Percentiles rank a stretch among this genome's conserved stretches.
Evolutionary conservation across 1,140 invertebrate genomes (phyloP).

Genomic region (Drosophila ogumai): DNA sequence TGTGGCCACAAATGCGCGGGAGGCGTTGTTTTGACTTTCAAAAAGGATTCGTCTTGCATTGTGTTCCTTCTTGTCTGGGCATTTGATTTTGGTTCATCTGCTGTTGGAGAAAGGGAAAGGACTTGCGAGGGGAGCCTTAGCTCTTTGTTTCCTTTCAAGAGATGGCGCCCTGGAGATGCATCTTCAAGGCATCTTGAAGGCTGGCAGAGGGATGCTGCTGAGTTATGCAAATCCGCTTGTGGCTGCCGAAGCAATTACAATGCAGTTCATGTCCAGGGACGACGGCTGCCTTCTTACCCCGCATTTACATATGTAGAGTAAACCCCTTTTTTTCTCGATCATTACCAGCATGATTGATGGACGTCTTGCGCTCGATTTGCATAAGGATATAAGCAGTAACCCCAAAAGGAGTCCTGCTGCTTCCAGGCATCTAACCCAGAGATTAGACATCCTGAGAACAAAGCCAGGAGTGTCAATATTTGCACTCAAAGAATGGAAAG

Average conservation of each 20-base stretch:
- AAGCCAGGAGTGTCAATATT: conserved; percentile 62
- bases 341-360: conserved; percentile 69
- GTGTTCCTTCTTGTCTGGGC: conserved; percentile 1
- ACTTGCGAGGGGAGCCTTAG: neutral
- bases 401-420: conserved; percentile 18
- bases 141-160: conserved; percentile 16
- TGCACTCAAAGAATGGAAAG: conserved; percentile 17
- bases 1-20: conserved; percentile 69
- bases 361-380: conserved; percentile 49
- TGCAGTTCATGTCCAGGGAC: conserved; percentile 59
- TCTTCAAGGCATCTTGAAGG: neutral
- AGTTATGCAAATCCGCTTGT: conserved; percentile 60
- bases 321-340: conserved; percentile 28
- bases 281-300: conserved; percentile 33
- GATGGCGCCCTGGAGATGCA: conserved; percentile 57
- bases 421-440: conserved; percentile 29
- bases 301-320: conserved; percentile 34
- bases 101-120: conserved; percentile 3
- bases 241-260: conserved; percentile 57
- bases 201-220: neutral
- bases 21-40: conserved; percentile 47
- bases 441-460: conserved; percentile 65
- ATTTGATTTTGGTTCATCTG: conserved; percentile 45
- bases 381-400: conserved; percentile 40
- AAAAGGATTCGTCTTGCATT: conserved; percentile 59